Base-by-base conservation (phyloP, 2,888 invertebrate species). In the Stomorhina lunata region DNA sequence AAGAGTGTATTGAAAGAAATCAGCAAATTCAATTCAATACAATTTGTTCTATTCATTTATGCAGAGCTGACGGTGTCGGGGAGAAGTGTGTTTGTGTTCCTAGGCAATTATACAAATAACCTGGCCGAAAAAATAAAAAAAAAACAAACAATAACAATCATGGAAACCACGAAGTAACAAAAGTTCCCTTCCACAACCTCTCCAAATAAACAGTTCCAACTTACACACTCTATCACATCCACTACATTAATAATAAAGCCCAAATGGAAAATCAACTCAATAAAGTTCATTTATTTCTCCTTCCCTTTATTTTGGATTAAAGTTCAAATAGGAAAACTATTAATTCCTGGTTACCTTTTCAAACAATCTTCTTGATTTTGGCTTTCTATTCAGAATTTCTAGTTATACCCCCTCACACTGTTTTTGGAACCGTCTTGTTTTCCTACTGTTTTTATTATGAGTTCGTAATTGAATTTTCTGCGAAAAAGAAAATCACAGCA, bases 1-100 rank as follows among this genome's bases (percentile, higher is more conserved):
- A 34, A 55, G 25, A 12, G 45, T 22, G n/a, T n/a, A n/a, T 20
- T 32, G 59, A 25, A 40, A 57, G 22, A 66, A 71, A 65, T 65
- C 59, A 65, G n/a, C 40, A 76, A 68, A 66, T 77, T 66, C 50
- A 71, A 72, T 72, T 79, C 48, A 72, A 79, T 50, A 57, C 72
- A 66, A 72, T 72, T 66, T 72, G 71, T 45, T 57, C 29, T 22
- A 65, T 34, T 77, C 61, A 17, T 50, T 79, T 55, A 66, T 5
- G n/a, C n/a, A n/a, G n/a, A n/a, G n/a, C 10, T 9, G 6, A 4
- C 6, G 25, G 27, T 7, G 12, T 29, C 17, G 20, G 7, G 17
- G 2, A 15, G 9, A 34, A n/a, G 10, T 17, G 4, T 37, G 17
- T 53, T 32, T 17, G 6, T 4, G 22, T 37, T 53, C 50, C 17